Evolutionary conservation across 2,113 vertebrate genomes (phyloP).

Genomic region (Chaetops frenatus): DNA sequence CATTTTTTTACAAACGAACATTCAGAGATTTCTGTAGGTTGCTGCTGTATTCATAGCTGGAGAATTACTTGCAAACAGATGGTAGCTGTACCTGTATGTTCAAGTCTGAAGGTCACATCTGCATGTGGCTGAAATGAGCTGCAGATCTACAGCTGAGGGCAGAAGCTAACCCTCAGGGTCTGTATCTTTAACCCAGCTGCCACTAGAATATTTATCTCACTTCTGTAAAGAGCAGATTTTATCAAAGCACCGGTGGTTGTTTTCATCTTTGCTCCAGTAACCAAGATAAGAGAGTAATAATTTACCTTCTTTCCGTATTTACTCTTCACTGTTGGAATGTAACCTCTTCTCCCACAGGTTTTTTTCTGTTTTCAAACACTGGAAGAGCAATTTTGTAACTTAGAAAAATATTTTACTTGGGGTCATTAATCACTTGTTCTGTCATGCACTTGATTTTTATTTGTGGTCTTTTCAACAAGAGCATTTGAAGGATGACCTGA

Average conservation of each 20-base stretch:
- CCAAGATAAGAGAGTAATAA: constrained; percentile 32
- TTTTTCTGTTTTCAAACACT: constrained; percentile 23
- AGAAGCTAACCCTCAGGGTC: not conserved
- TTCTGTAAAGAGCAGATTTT: constrained; percentile 21
- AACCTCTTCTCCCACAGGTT: constrained; percentile 26
- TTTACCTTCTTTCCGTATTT: constrained; percentile 12
- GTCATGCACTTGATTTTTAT: constrained; percentile 12
- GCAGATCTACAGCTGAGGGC: not conserved
- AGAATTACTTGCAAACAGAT: not conserved
- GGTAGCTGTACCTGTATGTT: not conserved
- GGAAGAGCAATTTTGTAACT: constrained; percentile 18
- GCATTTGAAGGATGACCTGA: not conserved
- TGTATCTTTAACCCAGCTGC: constrained; percentile 16
- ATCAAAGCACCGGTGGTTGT: not conserved
- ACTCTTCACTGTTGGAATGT: constrained; percentile 16
- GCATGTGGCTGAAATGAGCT: not conserved
- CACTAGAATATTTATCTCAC: constrained; percentile 1
- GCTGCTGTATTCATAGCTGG: not conserved
- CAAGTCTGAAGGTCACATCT: not conserved
- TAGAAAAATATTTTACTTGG: constrained; percentile 22
- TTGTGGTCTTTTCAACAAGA: constrained; percentile 31
- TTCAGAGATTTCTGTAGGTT: not conserved
- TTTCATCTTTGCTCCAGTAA: constrained; percentile 31
- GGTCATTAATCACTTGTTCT: constrained; percentile 30
- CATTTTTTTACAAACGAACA: not conserved